These are phyloP conservation scores for Haliclona indistincta DNA, from an alignment of 37 sponge, comb jelly and placozoan genomes.

Conservation along the genomic window DNA sequence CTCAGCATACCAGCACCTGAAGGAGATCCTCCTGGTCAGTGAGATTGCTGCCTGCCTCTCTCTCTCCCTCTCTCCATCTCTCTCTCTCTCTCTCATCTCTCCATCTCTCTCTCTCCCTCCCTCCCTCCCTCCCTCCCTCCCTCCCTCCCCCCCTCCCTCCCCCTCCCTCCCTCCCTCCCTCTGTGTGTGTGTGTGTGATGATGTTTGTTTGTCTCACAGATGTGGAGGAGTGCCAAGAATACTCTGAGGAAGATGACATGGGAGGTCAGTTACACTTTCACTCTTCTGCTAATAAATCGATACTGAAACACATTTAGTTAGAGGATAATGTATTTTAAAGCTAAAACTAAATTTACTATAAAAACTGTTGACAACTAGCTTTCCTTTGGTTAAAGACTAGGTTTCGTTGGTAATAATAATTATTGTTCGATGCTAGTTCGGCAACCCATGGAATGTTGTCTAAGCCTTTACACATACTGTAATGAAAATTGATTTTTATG, in stretches of 20 bases:
- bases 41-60: background rate
- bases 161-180: background rate
- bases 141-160: background rate
- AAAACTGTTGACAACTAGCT: too few relatives aligned
- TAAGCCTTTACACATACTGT: too few relatives aligned
- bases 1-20: slow-evolving; percentile 35
- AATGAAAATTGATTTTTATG: too few relatives aligned
- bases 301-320: background rate
- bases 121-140: slow-evolving; percentile 16
- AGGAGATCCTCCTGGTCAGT: slow-evolving; percentile 49
- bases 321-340: too few relatives aligned
- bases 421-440: too few relatives aligned
- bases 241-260: background rate
- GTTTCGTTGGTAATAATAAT: too few relatives aligned
- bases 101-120: slow-evolving; percentile 1
- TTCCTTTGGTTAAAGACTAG: too few relatives aligned
- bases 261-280: background rate
- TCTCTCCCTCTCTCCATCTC: background rate
- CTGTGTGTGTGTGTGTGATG: background rate
- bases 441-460: too few relatives aligned
- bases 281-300: background rate
- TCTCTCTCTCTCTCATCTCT: background rate
- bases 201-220: background rate
- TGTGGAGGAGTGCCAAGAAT: background rate
- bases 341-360: too few relatives aligned